Conservation (phyloP, 2,797 vertebrate genomes). For the Denticeps clupeoides region DNA sequence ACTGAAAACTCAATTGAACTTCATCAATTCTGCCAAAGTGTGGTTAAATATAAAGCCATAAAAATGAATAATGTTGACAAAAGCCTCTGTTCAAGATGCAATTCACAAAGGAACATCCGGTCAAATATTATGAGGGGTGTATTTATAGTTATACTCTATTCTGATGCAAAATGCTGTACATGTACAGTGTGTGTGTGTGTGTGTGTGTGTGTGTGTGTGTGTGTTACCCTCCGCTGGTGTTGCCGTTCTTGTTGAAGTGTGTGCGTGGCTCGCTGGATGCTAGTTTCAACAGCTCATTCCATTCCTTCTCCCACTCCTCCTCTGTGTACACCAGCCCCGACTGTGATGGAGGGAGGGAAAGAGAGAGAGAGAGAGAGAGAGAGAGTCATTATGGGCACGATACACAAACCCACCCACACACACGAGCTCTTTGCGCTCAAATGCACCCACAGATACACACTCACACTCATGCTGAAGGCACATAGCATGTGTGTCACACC, state of each 20-base stretch:
- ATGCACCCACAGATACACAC: conserved; percentile 1
- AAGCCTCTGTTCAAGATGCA: too few species aligned
- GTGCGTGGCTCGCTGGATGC: conserved; percentile 93
- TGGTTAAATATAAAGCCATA: too few species aligned
- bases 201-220: conserved; percentile 6
- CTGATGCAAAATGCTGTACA: not conserved
- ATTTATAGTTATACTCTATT: too few species aligned
- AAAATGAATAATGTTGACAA: too few species aligned
- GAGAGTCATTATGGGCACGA: conserved; percentile 1
- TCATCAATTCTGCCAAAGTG: too few species aligned
- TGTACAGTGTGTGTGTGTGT: not conserved
- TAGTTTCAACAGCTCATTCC: conserved; percentile 93
- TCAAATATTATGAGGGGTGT: too few species aligned
- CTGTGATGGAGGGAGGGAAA: conserved; percentile 43
- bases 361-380: not conserved
- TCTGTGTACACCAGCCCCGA: conserved; percentile 95
- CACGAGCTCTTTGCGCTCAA: conserved; percentile 1
- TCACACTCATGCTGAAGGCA: conserved; percentile 3
- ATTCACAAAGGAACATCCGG: too few species aligned
- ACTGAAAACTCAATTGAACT: too few species aligned
- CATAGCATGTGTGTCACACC: not conserved
- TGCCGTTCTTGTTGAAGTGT: conserved; percentile 87
- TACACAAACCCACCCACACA: conserved; percentile 9
- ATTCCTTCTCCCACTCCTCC: conserved; percentile 95
- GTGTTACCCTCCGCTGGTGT: conserved; percentile 76